These are phyloP conservation scores for Craterocephalus amniculus DNA, from an alignment of 2,797 vertebrate species.

Conservation along the genomic window DNA sequence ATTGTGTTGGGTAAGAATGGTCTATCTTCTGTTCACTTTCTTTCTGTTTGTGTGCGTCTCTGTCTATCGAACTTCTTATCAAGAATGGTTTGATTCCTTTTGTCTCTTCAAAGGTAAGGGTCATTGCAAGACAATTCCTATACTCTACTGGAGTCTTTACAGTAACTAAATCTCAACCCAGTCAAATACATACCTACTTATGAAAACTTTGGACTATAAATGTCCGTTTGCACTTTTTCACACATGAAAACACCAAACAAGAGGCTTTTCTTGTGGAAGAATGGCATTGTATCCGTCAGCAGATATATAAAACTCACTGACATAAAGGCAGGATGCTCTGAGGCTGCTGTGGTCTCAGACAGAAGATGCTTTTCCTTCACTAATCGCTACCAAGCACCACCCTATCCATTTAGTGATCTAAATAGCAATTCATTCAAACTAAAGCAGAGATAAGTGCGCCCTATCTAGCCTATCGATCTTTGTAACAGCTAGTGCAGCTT, in stretches of 20 bases:
- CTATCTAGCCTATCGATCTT: neutral
- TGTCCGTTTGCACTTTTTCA: neutral
- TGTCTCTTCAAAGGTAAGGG: neutral
- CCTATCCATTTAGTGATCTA: neutral
- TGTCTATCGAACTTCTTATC: neutral
- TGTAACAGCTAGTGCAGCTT: conserved; percentile 13
- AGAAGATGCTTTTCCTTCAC: neutral
- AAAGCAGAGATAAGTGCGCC: neutral
- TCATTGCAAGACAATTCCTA: neutral
- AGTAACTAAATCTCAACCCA: neutral
- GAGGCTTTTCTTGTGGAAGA: neutral
- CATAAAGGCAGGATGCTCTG: neutral
- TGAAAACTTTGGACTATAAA: neutral
- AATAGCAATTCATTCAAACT: neutral
- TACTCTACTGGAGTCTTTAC: neutral
- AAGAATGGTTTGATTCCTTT: neutral
- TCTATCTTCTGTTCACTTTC: conserved; percentile 21
- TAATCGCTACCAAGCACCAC: too few species aligned
- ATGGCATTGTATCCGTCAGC: neutral
- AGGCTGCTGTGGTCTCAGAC: neutral
- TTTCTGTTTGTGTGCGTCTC: neutral
- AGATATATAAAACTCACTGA: neutral
- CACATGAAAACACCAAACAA: neutral
- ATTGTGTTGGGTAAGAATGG: conserved; percentile 91
- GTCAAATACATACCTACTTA: neutral